phyloP scores from a whole-genome alignment of 2,113 vertebrate genomes.

The Silurus asotus region DNA sequence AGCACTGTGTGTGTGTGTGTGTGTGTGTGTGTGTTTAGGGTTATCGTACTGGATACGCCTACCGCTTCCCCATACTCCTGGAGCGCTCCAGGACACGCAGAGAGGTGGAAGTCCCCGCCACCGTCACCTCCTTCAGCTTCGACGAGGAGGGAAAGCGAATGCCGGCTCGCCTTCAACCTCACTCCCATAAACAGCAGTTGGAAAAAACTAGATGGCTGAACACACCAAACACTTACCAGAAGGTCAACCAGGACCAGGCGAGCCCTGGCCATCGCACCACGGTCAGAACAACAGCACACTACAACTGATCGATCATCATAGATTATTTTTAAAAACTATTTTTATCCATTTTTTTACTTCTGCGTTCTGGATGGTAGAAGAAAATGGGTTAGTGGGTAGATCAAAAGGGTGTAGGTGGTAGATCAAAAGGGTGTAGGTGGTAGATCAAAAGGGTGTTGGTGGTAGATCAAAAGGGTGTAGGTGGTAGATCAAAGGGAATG shows the following conservation, averaged over 20 bases:
- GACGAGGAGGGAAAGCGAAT: conserved; percentile 77
- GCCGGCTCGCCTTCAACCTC: conserved; percentile 75
- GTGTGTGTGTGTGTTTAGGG: conserved; percentile 69
- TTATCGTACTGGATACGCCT: conserved; percentile 92
- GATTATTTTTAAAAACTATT: no score
- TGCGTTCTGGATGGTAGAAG: no score
- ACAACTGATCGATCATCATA: no score
- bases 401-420: no score
- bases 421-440: no score
- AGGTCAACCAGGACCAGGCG: conserved; percentile 83
- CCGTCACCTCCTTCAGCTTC: conserved; percentile 85
- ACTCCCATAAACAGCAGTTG: conserved; percentile 91
- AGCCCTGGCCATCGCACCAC: conserved; percentile 83
- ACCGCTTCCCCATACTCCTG: conserved; percentile 91
- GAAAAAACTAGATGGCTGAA: conserved; percentile 98
- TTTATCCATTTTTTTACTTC: no score
- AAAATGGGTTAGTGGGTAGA: no score
- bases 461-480: no score
- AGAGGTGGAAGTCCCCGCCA: conserved; percentile 92
- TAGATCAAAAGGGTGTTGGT: no score
- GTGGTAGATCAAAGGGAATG: no score
- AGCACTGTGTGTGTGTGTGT: background rate
- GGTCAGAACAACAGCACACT: conserved; percentile 66
- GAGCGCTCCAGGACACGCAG: conserved; percentile 88
- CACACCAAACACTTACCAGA: conserved; percentile 93